Evolutionary conservation across 2,797 vertebrate species (phyloP), one percentile per base, ranked within the genome.

Genomic region (Lacerta bilineata): DNA sequence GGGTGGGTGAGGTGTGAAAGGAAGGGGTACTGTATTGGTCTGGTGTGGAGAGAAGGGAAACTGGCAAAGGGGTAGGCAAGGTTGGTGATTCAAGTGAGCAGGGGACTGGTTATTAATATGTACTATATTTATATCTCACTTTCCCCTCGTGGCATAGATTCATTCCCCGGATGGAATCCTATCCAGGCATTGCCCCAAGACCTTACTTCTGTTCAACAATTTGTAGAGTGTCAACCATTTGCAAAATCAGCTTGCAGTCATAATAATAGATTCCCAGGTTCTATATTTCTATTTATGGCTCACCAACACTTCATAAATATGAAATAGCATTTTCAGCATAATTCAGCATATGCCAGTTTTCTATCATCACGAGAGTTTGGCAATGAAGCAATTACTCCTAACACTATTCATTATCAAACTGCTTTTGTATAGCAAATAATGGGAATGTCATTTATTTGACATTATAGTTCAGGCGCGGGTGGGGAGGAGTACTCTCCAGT

Each of bases 281-380:
- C 25, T 77, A 77, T 92, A 69, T 86, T 92, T 90, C n/a, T 85
- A 79, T 88, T 92, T 89, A 10, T 46, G 17, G 81, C 84, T 18
- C 29, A 88, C 27, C 59, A 81, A 17, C 11, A 69, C 39, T 92
- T 88, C 39, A 61, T 72, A 72, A 46, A 84, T 84, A 84, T 46
- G 74, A 81, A 89, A 82, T 88, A 59, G 50, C 29, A 50, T 18
- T 86, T 91, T 80, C 3, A 41, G 1, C 78, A 59, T 69, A 71
- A 55, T 75, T 72, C 27, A 84, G 27, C 55, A 46, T 39, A 8
- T 91, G 15, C 36, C 29, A 84, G 39, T 85, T 84, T 88, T n/a
- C 15, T 88, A 29, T n/a, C 69, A 55, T 82, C 55, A 82, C 33
- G 83, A 43, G 85, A 85, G 86, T 85, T 18, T 41, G 41, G 3